A percentile compares a stretch with the other conserved stretches of the same genome.
Conservation (phyloP, 2,113 vertebrate species). For the Columba livia region DNA sequence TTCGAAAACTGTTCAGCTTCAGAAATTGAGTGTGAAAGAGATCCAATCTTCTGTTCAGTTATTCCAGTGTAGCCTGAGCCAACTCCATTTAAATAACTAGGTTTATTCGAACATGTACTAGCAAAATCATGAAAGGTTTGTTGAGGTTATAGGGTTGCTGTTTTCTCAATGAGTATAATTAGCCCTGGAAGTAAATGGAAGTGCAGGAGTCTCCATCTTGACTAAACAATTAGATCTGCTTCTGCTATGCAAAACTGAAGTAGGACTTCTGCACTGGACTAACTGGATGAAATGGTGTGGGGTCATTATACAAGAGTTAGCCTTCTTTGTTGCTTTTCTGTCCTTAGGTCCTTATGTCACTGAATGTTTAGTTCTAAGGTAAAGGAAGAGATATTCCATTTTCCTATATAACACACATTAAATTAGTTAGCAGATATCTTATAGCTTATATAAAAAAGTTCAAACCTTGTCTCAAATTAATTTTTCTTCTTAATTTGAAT, state of each 20-base stretch:
- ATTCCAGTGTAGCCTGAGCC: background rate
- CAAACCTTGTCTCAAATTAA: background rate
- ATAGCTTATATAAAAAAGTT: background rate
- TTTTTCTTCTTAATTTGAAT: background rate
- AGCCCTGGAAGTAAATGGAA: background rate
- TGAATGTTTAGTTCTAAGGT: background rate
- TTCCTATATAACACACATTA: background rate
- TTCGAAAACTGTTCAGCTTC: slow-evolving; percentile 1
- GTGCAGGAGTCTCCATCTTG: background rate
- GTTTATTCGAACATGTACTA: background rate
- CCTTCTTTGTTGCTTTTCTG: background rate
- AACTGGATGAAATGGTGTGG: background rate
- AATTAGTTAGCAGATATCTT: background rate
- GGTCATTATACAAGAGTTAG: background rate
- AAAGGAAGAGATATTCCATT: background rate
- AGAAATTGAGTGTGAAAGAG: background rate
- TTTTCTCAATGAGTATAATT: background rate
- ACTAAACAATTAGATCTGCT: background rate
- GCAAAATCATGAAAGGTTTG: background rate
- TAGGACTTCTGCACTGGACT: background rate
- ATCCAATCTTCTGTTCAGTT: background rate
- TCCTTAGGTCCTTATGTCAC: background rate
- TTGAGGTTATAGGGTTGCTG: background rate
- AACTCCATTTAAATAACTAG: background rate
- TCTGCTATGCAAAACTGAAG: background rate